Evolutionary conservation across 1,140 invertebrate species (phyloP).

Genomic region (Diorhabda carinulata): DNA sequence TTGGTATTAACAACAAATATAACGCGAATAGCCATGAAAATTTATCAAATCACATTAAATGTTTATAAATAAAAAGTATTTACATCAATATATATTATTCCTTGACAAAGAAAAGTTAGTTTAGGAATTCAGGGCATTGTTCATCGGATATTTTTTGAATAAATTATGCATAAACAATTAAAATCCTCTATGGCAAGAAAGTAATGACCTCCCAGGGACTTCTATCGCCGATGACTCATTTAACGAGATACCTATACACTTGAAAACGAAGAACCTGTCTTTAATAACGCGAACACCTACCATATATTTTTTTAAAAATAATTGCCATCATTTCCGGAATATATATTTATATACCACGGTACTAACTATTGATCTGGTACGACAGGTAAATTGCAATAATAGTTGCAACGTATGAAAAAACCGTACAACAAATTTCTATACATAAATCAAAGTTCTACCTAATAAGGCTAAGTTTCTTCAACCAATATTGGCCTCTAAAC

Average conservation of each 20-base stretch:
- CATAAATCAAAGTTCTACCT: slow-evolving; percentile 35
- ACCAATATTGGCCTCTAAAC: slow-evolving; percentile 39
- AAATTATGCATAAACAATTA: slow-evolving; percentile 14
- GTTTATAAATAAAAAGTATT: slow-evolving; percentile 1
- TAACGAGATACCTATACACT: slow-evolving; percentile 28
- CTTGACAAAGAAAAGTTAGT: neutral
- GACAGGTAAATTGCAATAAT: slow-evolving; percentile 8
- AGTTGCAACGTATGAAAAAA: slow-evolving; percentile 4
- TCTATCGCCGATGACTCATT: slow-evolving; percentile 32
- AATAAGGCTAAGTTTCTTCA: slow-evolving; percentile 38
- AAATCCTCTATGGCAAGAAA: slow-evolving; percentile 14
- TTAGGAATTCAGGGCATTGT: neutral
- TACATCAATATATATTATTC: neutral
- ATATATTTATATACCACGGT: neutral
- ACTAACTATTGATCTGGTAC: neutral
- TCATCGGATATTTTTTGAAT: neutral
- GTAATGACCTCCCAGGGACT: slow-evolving; percentile 31
- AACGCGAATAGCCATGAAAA: neutral
- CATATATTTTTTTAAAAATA: slow-evolving; percentile 6
- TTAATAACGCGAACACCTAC: slow-evolving; percentile 20
- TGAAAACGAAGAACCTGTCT: slow-evolving; percentile 21
- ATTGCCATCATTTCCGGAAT: slow-evolving; percentile 16
- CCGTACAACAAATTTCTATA: slow-evolving; percentile 11
- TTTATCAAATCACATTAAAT: slow-evolving; percentile 1
- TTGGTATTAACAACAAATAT: neutral